These are phyloP conservation scores for Ferrisia virgata DNA, from an alignment of 2,888 invertebrate genomes.

Conservation along the genomic window DNA sequence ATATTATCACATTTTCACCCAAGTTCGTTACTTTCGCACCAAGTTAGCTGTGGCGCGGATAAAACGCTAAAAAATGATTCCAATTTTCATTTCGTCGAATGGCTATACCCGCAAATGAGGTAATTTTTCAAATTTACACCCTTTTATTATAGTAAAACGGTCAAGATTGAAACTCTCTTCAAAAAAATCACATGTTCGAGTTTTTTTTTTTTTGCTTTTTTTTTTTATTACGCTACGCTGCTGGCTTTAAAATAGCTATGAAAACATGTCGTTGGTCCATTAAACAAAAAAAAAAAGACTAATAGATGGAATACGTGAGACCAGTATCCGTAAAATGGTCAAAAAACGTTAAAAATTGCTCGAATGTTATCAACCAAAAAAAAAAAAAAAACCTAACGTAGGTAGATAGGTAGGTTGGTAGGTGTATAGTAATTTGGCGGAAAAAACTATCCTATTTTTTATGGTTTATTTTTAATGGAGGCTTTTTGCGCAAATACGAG, in stretches of 20 bases:
- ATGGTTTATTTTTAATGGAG: background rate
- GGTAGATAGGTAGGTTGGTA: too few species aligned
- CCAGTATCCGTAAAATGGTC: background rate
- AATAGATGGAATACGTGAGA: conserved; percentile 14
- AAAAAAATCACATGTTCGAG: conserved; percentile 1
- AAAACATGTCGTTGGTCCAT: conserved; percentile 1
- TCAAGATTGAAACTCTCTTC: background rate
- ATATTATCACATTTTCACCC: background rate
- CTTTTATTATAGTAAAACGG: background rate
- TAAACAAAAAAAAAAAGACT: background rate
- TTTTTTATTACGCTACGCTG: too few species aligned
- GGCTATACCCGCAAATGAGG: background rate
- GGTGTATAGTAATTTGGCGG: background rate
- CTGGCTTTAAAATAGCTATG: background rate
- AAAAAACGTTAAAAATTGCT: conserved; percentile 2
- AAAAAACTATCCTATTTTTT: conserved; percentile 9
- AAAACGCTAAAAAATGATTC: background rate
- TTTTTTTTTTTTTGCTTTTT: background rate
- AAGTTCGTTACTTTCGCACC: background rate
- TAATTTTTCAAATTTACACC: conserved; percentile 7
- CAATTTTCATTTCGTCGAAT: background rate
- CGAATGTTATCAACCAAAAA: background rate
- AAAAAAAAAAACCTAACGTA: background rate
- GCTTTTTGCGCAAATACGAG: conserved; percentile 13
- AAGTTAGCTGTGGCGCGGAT: background rate